Evolutionary conservation across 1,140 invertebrate species (phyloP).

Genomic region (Holcopasites calliopsidis): DNA sequence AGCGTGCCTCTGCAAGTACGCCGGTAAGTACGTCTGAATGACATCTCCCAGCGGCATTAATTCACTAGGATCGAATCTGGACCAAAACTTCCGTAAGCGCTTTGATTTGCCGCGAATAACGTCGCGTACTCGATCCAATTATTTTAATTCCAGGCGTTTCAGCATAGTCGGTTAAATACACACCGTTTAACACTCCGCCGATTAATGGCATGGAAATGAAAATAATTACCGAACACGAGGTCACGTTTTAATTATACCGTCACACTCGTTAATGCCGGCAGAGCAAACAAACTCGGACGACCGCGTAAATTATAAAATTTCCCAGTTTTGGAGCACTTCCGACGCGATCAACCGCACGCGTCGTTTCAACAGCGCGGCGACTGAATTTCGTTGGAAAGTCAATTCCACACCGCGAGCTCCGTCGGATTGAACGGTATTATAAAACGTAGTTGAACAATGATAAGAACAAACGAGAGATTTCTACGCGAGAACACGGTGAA

Average conservation of each 20-base stretch:
- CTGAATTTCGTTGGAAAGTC: not conserved
- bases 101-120: slow-evolving; percentile 57
- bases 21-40: slow-evolving; percentile 53
- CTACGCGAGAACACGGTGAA: slow-evolving; percentile 17
- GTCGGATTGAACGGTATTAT: not conserved
- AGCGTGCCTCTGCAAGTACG: slow-evolving; percentile 22
- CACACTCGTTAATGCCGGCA: not conserved
- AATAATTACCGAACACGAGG: slow-evolving; percentile 12
- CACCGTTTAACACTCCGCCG: not conserved
- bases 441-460: not conserved
- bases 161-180: not conserved
- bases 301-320: slow-evolving; percentile 24
- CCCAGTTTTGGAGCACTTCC: not conserved
- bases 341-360: not conserved
- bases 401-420: not conserved
- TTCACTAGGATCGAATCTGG: slow-evolving; percentile 68
- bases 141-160: not conserved
- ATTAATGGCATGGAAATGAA: slow-evolving; percentile 2
- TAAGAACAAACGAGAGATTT: slow-evolving; percentile 22
- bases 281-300: slow-evolving; percentile 10
- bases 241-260: slow-evolving; percentile 21
- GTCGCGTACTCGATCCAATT: slow-evolving; percentile 64
- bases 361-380: not conserved
- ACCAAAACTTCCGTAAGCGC: slow-evolving; percentile 58
- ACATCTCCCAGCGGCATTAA: slow-evolving; percentile 64